A percentile compares a stretch with the other conserved stretches of the same genome.
Conservation (phyloP, 53 echinoderm and acorn worm genomes). For the Pentamera pediparva region DNA sequence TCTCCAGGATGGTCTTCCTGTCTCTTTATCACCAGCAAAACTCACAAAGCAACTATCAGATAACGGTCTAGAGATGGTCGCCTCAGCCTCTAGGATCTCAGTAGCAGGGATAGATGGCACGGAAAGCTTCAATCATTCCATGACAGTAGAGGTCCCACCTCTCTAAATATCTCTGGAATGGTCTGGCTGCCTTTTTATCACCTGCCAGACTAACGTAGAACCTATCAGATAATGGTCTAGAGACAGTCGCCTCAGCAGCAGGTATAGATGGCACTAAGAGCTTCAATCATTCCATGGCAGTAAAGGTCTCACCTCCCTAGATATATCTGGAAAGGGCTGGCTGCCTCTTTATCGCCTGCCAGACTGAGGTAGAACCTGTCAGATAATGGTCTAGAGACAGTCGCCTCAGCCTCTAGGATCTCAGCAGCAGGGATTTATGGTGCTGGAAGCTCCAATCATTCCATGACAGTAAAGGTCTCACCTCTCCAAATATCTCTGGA, state of each 20-base stretch:
- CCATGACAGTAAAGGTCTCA: neutral
- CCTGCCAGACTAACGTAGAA: slow-evolving; percentile 73
- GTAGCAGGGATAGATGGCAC: neutral
- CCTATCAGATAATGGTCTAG: slow-evolving; percentile 72
- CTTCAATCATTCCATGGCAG: neutral
- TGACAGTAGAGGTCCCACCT: slow-evolving; percentile 31
- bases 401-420: slow-evolving; percentile 29
- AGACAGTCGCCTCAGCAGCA: slow-evolving; percentile 19
- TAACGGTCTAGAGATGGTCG: slow-evolving; percentile 64
- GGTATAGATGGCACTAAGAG: neutral
- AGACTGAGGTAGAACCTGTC: slow-evolving; percentile 80
- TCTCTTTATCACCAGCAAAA: slow-evolving; percentile 70
- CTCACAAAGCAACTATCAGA: slow-evolving; percentile 77
- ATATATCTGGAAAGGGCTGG: slow-evolving; percentile 83
- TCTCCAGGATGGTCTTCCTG: slow-evolving; percentile 83
- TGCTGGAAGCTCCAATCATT: neutral
- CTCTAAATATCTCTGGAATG: slow-evolving; percentile 87
- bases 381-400: slow-evolving; percentile 70
- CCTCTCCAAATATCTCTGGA: slow-evolving; percentile 87
- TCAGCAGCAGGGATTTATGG: neutral
- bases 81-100: slow-evolving; percentile 15
- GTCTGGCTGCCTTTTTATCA: slow-evolving; percentile 83
- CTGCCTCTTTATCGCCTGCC: slow-evolving; percentile 75
- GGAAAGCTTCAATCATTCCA: neutral
- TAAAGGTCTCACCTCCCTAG: slow-evolving; percentile 60